Evolutionary conservation across 1,140 invertebrate species (phyloP).

Genomic region (Lordiphosa clarofinis): DNA sequence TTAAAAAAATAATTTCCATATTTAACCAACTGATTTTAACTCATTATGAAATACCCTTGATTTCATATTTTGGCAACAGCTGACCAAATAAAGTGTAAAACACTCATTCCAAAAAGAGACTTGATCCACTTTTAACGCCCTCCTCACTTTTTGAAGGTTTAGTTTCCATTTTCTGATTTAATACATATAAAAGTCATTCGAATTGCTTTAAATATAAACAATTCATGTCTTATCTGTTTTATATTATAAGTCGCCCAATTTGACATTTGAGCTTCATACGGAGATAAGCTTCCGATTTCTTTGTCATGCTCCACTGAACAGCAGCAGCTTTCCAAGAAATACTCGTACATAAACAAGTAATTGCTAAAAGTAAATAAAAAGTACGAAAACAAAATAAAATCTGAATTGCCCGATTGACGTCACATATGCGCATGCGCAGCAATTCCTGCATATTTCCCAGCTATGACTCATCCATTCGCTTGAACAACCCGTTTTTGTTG

Average conservation of each 20-base stretch:
- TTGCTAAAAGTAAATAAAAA: too few relatives aligned
- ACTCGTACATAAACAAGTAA: conserved; percentile 1
- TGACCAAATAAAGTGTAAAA: conserved; percentile 20
- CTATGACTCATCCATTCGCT: background rate
- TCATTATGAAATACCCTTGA: background rate
- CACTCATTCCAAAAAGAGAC: conserved; percentile 6
- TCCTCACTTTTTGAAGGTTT: conserved; percentile 1
- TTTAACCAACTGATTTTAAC: conserved; percentile 23
- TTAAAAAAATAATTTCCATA: background rate
- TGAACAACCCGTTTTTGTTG: too few relatives aligned
- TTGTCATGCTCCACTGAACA: background rate
- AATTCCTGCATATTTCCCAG: background rate
- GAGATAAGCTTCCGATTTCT: conserved; percentile 26
- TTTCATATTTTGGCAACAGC: conserved; percentile 5
- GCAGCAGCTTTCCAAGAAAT: background rate
- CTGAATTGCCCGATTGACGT: conserved; percentile 37
- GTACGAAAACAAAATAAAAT: background rate
- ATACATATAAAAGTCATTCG: background rate
- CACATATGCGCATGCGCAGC: conserved; percentile 36
- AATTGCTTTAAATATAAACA: background rate
- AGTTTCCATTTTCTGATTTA: background rate
- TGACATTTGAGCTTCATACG: conserved; percentile 6
- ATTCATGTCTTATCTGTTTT: too few relatives aligned
- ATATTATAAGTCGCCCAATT: conserved; percentile 9
- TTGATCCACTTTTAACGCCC: conserved; percentile 33